phyloP scores from a whole-genome alignment of 2,888 invertebrate species.

The Chirona hameri region DNA sequence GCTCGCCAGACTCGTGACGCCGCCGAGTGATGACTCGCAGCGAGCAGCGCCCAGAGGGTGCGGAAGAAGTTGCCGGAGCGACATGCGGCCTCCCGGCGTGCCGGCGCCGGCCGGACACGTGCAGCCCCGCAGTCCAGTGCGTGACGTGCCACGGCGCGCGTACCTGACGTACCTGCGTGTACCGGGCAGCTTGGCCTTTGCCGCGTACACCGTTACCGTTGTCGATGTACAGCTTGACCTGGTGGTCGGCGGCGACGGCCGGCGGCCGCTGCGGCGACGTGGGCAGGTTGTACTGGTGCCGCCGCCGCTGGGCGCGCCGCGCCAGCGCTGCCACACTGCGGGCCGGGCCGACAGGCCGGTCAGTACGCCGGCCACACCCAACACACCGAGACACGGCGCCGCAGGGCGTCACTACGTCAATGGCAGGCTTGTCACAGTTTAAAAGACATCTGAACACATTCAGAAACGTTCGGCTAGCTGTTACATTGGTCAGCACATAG shows the following conservation, averaged over 20 bases:
- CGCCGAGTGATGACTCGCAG: too few species aligned
- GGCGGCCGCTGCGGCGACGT: conserved; percentile 52
- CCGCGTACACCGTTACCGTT: conserved; percentile 69
- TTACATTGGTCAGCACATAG: too few species aligned
- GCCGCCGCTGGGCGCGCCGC: background rate
- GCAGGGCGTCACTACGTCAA: too few species aligned
- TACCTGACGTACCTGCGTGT: conserved; percentile 2
- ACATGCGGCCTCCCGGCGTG: background rate
- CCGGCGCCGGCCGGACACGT: background rate
- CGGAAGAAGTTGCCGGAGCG: background rate
- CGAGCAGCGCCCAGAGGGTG: too few species aligned
- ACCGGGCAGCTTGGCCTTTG: background rate
- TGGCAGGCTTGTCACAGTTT: too few species aligned
- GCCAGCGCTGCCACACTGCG: background rate
- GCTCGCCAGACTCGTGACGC: background rate
- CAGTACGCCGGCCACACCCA: background rate
- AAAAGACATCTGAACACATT: too few species aligned
- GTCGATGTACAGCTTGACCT: conserved; percentile 93
- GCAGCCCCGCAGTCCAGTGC: background rate
- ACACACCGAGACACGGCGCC: background rate
- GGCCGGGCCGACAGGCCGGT: background rate
- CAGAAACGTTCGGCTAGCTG: too few species aligned
- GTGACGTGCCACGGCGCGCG: background rate
- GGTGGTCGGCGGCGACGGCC: conserved; percentile 52
- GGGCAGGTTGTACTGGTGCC: conserved; percentile 41